Conservation (phyloP, 2,888 invertebrate genomes). For the Molorchus minor region DNA sequence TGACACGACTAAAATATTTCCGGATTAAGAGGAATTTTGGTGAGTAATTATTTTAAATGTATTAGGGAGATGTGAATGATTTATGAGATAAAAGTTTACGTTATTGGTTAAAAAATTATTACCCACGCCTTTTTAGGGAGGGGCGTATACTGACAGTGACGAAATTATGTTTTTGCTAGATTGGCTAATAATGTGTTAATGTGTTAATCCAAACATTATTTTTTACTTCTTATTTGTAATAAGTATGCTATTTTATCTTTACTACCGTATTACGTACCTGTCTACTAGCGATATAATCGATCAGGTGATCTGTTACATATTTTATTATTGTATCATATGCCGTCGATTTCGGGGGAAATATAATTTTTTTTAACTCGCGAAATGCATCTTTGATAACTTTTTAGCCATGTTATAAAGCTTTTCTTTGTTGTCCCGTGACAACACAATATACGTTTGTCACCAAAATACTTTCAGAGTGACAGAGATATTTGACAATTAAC, state of each 20-base stretch:
- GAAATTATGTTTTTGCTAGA: constrained; percentile 5
- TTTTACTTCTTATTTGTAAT: constrained; percentile 12
- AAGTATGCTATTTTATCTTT: constrained; percentile 13
- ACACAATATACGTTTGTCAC: too few species aligned
- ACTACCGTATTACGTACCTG: not conserved
- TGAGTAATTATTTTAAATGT: constrained; percentile 11
- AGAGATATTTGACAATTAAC: too few species aligned
- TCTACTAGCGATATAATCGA: not conserved
- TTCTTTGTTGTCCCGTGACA: too few species aligned
- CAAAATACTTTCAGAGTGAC: too few species aligned
- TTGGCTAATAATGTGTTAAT: not conserved
- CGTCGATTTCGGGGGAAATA: too few species aligned
- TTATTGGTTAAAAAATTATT: constrained; percentile 2
- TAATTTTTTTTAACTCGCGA: too few species aligned
- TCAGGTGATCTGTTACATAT: constrained; percentile 18
- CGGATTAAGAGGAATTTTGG: constrained; percentile 8
- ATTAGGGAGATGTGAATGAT: constrained; percentile 11
- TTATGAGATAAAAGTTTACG: not conserved
- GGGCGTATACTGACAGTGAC: not conserved
- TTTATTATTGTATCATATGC: too few species aligned
- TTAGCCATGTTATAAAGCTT: too few species aligned
- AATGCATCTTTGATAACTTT: too few species aligned
- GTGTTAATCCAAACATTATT: constrained; percentile 14
- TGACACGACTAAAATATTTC: constrained; percentile 9
- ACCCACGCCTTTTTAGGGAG: not conserved